Evolutionary conservation across 2,797 vertebrate species (phyloP).

Genomic region (Morelia viridis): DNA sequence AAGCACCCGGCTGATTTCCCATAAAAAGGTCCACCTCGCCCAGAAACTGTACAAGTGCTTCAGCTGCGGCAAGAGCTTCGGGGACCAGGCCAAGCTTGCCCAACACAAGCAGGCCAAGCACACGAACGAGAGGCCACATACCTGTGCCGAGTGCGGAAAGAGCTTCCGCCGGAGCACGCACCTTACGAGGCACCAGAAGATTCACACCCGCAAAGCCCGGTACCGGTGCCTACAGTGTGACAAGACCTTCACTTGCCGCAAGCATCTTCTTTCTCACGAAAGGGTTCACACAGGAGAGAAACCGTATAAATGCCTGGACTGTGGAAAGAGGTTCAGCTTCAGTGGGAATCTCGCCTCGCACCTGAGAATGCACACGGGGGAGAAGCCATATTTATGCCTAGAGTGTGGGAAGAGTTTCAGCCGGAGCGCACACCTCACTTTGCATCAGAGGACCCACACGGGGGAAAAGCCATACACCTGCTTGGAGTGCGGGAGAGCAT

Average conservation of each 20-base stretch:
- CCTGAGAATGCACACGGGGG: neutral
- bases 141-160: conserved; percentile 8
- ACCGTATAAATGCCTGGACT: neutral
- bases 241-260: conserved; percentile 2
- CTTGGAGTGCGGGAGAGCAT: neutral
- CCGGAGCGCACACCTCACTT: neutral
- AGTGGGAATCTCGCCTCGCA: conserved; percentile 6
- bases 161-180: neutral
- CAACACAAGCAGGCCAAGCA: conserved; percentile 4
- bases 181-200: neutral
- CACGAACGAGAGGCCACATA: neutral
- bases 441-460: conserved; percentile 8
- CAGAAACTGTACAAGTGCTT: neutral
- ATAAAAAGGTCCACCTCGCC: neutral
- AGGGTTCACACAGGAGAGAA: neutral
- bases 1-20: conserved; percentile 8
- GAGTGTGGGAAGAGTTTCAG: conserved; percentile 10
- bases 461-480: conserved; percentile 11
- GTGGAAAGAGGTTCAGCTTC: neutral
- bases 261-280: neutral
- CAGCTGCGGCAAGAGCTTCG: neutral
- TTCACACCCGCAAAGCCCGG: neutral
- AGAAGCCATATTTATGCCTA: neutral
- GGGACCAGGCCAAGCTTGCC: neutral
- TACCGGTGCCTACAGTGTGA: neutral